These are phyloP conservation scores for Rhinoderma darwinii DNA, from an alignment of 2,113 vertebrate species.

Conservation along the genomic window DNA sequence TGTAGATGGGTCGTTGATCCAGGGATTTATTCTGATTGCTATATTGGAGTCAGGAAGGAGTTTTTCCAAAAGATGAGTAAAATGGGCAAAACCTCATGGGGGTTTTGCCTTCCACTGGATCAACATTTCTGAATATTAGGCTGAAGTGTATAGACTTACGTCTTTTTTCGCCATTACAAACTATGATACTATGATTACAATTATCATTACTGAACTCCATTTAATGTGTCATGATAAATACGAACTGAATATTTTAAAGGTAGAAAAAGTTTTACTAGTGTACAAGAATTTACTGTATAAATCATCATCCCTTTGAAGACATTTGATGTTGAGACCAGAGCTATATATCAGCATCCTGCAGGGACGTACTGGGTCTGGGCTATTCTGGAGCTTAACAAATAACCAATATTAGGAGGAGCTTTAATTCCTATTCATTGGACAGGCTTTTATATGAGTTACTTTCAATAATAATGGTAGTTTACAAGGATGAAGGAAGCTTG, in stretches of 20 bases:
- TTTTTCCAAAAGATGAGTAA: too few relatives aligned
- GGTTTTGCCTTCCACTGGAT: too few relatives aligned
- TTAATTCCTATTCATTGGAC: neutral
- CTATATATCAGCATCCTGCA: neutral
- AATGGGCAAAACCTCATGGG: too few relatives aligned
- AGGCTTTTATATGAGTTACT: neutral
- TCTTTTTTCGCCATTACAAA: too few relatives aligned
- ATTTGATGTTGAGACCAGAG: neutral
- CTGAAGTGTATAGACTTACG: too few relatives aligned
- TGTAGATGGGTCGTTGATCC: too few relatives aligned
- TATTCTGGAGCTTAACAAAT: neutral
- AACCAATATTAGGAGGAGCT: neutral
- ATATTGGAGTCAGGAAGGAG: too few relatives aligned
- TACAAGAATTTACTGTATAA: neutral
- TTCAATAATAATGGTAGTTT: conserved; percentile 12
- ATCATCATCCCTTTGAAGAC: neutral
- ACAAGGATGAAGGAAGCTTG: neutral
- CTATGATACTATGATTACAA: too few relatives aligned
- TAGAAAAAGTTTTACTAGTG: neutral
- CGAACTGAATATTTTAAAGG: neutral
- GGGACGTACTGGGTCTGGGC: neutral
- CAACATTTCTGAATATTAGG: too few relatives aligned
- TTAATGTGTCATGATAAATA: neutral
- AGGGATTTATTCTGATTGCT: too few relatives aligned
- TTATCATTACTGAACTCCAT: neutral